Base-by-base conservation (phyloP, 2,797 vertebrate species). In the Furcifer pardalis region DNA sequence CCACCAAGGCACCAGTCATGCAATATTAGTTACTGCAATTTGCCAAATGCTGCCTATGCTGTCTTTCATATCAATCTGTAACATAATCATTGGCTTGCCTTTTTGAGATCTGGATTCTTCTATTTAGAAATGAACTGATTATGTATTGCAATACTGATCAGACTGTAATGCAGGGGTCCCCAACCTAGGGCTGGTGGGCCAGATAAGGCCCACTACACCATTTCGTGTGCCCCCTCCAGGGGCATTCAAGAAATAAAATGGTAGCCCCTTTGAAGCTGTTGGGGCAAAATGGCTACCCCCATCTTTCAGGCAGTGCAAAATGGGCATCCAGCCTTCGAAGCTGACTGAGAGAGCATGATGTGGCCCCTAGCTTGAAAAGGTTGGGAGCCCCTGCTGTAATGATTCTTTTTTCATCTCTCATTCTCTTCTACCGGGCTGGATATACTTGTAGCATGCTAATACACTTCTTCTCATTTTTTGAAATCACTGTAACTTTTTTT, bases 1-100 rank as follows among this genome's bases (percentile, higher is more conserved):
- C 9, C 65, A 83, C 83, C 87, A 83, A 63, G 87, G 62, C 86
- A 87, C 44, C 89, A 90, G 89, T 91, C 93, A 86, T 62, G 90
- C 79, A 90, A 71, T 44, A 86, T 89, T 87, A 91, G 56, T 82
- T 81, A 86, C 56, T 68, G 15, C 42, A 81, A 90, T 87, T 49
- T 79, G 89, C 52, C 84, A 46, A 52, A 84, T 62, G 83, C 56
- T 1, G 0, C 40, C 49, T 78, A 62, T 27, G 79, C 81, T 74
- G 7, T 15, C 62, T 92, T 56, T 40, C 78, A 79, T 65, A 79
- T 52, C 69, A 74, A 59, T 63, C 69, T 86, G 42, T 60, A 88
- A 86, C 83, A 30, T 42, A 15, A 86, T n/a, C 21, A 42, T 21
- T 62, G 49, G 15, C 37, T 73, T 82, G 9, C 56, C 30, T 77